Base-by-base conservation (phyloP, 2,888 invertebrate genomes). In the Meandrusa payeni region DNA sequence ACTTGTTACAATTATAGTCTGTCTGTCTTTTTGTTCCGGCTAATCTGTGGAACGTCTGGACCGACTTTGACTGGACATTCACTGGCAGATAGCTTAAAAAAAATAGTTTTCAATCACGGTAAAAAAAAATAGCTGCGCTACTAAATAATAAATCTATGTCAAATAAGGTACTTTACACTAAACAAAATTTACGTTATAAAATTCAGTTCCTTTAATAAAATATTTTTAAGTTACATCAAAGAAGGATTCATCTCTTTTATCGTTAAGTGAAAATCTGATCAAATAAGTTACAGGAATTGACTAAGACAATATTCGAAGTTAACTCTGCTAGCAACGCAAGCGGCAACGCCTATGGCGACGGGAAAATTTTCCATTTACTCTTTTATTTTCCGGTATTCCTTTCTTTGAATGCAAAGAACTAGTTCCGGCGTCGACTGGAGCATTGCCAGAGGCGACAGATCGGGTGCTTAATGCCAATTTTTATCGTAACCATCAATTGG, bases 401-500 rank as follows among this genome's bases (percentile, higher is more conserved):
- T 5, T 17, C 56, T 53, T 50, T 51, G 54, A 36, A 22, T 7
- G 23, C 27, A 17, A 41, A 22, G 19, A 32, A 33, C 12, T 2
- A 28, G 22, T 20, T 20, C 5, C 20, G 27, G 48, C 55, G 48
- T 57, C 59, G 54, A 46, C 59, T 65, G 64, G 64, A 59, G 10
- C 26, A 6, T 4, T 29, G 64, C 66, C 66, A 66, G 52, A 43
- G 20, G 48, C 51, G 50, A 47, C 48, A 51, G 49, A 52, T 48
- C 51, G 52, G 39, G 46, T 50, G 50, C 46, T 59, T 59, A 59
- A 57, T 55, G 56, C 52, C 57, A 61, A 58, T 59, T 59, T 58
- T 55, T 55, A n/a, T 47, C 49, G 41, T 57, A 59, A 50, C 42
- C 54, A 47, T 45, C 51, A 43, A 38, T 43, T 33, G 43, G 12